Evolutionary conservation across 2,113 vertebrate genomes (phyloP).

Genomic region (Plestiodon gilberti): DNA sequence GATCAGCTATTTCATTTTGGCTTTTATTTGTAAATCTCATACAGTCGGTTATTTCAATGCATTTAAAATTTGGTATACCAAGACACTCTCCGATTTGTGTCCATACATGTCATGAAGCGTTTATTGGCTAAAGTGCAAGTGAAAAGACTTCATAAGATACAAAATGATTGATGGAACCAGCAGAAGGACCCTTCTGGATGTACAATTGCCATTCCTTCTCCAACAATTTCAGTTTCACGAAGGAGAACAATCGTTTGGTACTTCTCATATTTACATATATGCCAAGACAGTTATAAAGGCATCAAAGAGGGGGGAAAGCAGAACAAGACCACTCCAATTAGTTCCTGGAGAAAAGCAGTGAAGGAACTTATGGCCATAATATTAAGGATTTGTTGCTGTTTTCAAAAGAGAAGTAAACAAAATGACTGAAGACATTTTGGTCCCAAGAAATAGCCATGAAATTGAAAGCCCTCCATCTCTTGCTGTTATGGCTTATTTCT

Average conservation of each 20-base stretch:
- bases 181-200: not conserved
- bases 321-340: not conserved
- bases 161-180: conserved; percentile 53
- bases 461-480: conserved; percentile 13
- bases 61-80: conserved; percentile 18
- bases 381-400: not conserved
- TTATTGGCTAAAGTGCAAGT: conserved; percentile 11
- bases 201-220: not conserved
- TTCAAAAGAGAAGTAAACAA: not conserved
- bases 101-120: not conserved
- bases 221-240: conserved; percentile 19
- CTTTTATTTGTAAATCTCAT: conserved; percentile 51
- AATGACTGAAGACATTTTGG: conserved; percentile 55
- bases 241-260: not conserved
- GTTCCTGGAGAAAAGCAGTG: conserved; percentile 1
- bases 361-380: conserved; percentile 1
- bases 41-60: not conserved
- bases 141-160: conserved; percentile 23
- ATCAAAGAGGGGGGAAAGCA: not conserved
- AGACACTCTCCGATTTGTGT: conserved; percentile 24
- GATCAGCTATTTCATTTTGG: conserved; percentile 48
- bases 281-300: not conserved
- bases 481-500: conserved; percentile 56
- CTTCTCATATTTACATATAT: not conserved
- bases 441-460: conserved; percentile 5